Percentiles rank a stretch among this genome's conserved stretches.
phyloP scores from a whole-genome alignment of 2,888 invertebrate species.

The Lochmaea crataegi region DNA sequence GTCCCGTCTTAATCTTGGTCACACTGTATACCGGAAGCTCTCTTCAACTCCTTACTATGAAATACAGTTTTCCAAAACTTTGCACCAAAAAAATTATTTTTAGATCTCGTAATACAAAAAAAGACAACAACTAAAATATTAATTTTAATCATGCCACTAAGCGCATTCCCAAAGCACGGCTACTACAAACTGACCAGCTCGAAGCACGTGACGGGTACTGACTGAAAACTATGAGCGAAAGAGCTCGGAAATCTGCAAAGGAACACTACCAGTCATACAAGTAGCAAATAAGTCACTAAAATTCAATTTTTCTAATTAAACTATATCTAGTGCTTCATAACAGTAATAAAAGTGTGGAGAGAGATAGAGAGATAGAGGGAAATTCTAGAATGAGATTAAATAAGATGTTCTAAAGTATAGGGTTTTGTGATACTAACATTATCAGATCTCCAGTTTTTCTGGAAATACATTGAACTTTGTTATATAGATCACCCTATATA shows the following conservation, averaged over 20 bases:
- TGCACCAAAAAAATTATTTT: neutral
- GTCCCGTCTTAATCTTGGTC: too few relatives aligned
- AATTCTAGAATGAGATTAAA: too few relatives aligned
- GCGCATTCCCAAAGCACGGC: slow-evolving; percentile 56
- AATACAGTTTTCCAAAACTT: neutral
- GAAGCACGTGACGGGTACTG: slow-evolving; percentile 68
- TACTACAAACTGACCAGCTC: slow-evolving; percentile 65
- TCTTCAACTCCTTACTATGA: too few relatives aligned
- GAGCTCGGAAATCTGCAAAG: slow-evolving; percentile 83
- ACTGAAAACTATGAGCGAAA: slow-evolving; percentile 80
- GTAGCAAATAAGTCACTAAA: slow-evolving; percentile 25
- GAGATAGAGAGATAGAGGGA: too few relatives aligned
- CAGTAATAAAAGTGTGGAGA: neutral
- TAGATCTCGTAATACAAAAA: slow-evolving; percentile 9
- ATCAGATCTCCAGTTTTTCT: too few relatives aligned
- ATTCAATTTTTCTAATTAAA: slow-evolving; percentile 1
- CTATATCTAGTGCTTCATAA: neutral
- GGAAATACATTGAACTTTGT: too few relatives aligned
- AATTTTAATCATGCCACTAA: slow-evolving; percentile 49
- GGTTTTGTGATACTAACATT: too few relatives aligned
- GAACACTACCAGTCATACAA: slow-evolving; percentile 65
- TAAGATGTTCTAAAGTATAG: too few relatives aligned
- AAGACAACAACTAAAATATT: slow-evolving; percentile 14
- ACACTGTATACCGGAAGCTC: too few relatives aligned
- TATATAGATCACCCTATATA: too few relatives aligned